Base-by-base conservation (phyloP, 2,113 vertebrate genomes). In the Coracopsis vasa region DNA sequence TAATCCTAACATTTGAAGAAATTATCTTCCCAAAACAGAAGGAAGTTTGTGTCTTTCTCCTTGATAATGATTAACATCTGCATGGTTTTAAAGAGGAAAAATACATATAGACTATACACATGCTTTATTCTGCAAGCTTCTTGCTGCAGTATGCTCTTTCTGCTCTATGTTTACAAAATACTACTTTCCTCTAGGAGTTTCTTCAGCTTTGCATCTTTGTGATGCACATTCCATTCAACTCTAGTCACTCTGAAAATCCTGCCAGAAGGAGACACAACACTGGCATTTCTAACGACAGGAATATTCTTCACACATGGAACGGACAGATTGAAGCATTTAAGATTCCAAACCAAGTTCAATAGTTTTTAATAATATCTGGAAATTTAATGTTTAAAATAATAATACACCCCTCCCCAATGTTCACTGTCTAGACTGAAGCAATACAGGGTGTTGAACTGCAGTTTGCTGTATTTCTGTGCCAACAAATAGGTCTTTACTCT, bases 371-470 rank as follows among this genome's bases (percentile, higher is more conserved):
- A 78, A 70, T 67, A 89, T 74, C 78, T 88, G 27, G 44, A 92
- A 95, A 90, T 73, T 14, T 47, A 45, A 37, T 35, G 58, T 87
- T 90, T 85, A 65, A 58, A 88, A 79, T 54, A 88, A 79, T 84
- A 80, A 51, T 47, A 41, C 45, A 17, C 19, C 5, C 2, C 0
- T n/a, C 27, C 39, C 61, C 70, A 93, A 73, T 72, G 51, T 92
- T 87, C 28, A 33, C 41, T 86, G 91, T 94, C 89, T 87, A 94
- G 87, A 95, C 88, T 64, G 11, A 69, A 54, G 39, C 41, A 82
- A 85, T 42, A 37, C 3, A 44, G 73, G 41, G 28, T 72, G 91
- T 48, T 72, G 48, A 94, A 82, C 77, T 67, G 21, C 33, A 87
- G 28, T 85, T 92, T 67, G 42, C 56, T 91, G 61, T 75, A 61